phyloP scores from a whole-genome alignment of 2,113 vertebrate genomes.

The Strix aluco region DNA sequence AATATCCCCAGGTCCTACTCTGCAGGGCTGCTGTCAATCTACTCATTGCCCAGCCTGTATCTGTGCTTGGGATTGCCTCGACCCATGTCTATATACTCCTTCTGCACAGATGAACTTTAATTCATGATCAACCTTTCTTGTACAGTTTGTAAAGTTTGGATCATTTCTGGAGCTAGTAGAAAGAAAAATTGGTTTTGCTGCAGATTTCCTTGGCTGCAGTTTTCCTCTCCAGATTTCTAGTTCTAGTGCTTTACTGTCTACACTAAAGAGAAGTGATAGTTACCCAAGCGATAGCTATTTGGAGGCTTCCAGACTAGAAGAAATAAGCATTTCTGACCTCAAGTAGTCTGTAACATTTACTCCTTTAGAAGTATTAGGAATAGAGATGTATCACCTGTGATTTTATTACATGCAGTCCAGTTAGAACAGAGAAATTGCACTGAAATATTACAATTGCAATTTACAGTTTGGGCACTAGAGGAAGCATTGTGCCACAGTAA shows the following conservation, averaged over 20 bases:
- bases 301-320: neutral
- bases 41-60: no score
- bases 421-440: neutral
- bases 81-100: neutral
- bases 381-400: neutral
- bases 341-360: neutral
- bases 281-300: neutral
- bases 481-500: neutral
- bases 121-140: neutral
- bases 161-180: neutral
- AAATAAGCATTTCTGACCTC: neutral
- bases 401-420: neutral
- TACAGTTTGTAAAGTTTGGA: neutral
- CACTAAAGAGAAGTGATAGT: neutral
- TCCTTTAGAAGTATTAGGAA: neutral
- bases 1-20: no score
- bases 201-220: neutral
- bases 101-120: neutral
- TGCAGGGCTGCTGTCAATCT: no score
- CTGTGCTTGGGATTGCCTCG: no score
- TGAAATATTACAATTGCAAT: neutral
- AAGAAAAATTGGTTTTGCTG: neutral
- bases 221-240: neutral
- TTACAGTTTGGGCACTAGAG: neutral
- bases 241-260: neutral